A percentile compares a stretch with the other conserved stretches of the same genome.
These are phyloP conservation scores for Pogonophryne albipinna DNA, from an alignment of 2,797 vertebrate species.

Conservation along the genomic window DNA sequence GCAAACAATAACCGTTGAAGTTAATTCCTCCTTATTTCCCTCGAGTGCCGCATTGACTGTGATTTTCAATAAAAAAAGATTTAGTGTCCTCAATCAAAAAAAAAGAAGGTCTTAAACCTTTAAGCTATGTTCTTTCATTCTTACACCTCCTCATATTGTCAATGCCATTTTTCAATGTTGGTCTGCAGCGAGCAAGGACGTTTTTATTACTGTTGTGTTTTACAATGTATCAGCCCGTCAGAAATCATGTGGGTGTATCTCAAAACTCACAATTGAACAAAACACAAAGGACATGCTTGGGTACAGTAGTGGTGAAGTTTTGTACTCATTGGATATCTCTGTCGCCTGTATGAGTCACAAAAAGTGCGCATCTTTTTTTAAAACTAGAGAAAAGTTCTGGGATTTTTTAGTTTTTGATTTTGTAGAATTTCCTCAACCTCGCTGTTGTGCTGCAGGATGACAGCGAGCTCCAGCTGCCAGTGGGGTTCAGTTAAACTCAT, in stretches of 20 bases:
- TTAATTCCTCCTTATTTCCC: conserved; percentile 80
- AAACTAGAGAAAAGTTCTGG: conserved; percentile 47
- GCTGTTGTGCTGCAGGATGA: conserved; percentile 52
- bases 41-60: conserved; percentile 35
- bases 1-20: conserved; percentile 67
- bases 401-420: conserved; percentile 28
- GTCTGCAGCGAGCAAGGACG: conserved; percentile 20
- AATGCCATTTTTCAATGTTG: neutral
- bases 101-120: conserved; percentile 50
- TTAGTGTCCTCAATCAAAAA: conserved; percentile 58
- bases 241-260: conserved; percentile 42
- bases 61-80: conserved; percentile 66
- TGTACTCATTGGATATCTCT: conserved; percentile 22
- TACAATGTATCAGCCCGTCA: conserved; percentile 30
- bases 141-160: conserved; percentile 42
- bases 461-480: conserved; percentile 55
- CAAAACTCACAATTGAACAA: conserved; percentile 41
- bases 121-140: conserved; percentile 47
- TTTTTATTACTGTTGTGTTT: conserved; percentile 48
- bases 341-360: conserved; percentile 32
- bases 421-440: conserved; percentile 30
- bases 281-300: conserved; percentile 25
- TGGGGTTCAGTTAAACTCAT: conserved; percentile 43
- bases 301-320: neutral
- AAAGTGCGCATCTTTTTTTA: conserved; percentile 18